Evolutionary conservation across 2,113 vertebrate species (phyloP).

Genomic region (Saguinus midas): DNA sequence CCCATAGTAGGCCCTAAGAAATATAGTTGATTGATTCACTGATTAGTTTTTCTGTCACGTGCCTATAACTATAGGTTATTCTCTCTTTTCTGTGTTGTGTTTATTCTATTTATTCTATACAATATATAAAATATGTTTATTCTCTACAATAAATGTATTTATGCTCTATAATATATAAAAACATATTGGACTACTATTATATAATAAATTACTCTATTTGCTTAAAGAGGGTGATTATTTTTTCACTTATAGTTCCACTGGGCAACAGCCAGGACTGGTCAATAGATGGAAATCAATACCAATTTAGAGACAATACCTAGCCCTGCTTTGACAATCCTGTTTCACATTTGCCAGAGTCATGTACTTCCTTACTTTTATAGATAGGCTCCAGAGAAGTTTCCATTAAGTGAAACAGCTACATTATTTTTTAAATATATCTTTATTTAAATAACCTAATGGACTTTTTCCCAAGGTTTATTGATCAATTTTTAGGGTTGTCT

Average conservation of each 20-base stretch:
- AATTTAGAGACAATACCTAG: not conserved
- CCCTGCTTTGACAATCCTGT: not conserved
- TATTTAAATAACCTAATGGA: conserved; percentile 32
- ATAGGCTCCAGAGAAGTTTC: not conserved
- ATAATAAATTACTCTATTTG: conserved; percentile 59
- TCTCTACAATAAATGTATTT: not conserved
- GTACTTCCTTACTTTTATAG: not conserved
- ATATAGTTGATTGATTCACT: not conserved
- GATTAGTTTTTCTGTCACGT: not conserved
- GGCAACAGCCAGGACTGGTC: not conserved
- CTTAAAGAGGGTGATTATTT: not conserved
- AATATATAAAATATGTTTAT: not conserved
- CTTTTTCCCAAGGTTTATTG: not conserved
- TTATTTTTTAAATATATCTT: not conserved
- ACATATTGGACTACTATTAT: conserved; percentile 10
- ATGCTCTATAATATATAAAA: not conserved
- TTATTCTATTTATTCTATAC: conserved; percentile 36
- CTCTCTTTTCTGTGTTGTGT: not conserved
- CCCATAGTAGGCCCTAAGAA: not conserved
- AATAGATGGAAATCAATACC: not conserved
- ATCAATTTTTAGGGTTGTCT: not conserved
- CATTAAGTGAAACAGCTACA: not conserved
- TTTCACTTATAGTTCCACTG: not conserved
- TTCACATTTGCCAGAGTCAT: not conserved
- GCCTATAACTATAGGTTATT: not conserved